These are phyloP conservation scores for Pavo muticus DNA, from an alignment of 2,113 vertebrate species.

Conservation along the genomic window DNA sequence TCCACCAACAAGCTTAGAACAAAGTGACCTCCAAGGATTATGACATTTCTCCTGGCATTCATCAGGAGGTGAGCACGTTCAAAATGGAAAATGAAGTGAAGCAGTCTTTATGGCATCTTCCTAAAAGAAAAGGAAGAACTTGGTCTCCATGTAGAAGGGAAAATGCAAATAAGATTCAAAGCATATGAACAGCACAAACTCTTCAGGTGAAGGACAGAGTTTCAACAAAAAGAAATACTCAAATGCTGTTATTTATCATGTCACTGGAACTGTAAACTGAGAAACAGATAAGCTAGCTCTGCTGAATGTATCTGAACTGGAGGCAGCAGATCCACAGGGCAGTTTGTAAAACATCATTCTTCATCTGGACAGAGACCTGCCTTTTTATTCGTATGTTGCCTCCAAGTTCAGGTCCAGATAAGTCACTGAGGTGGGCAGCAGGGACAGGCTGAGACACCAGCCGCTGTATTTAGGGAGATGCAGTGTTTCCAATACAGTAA, in stretches of 20 bases:
- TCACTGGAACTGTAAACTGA: neutral
- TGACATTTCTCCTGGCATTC: neutral
- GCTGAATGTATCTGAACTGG: neutral
- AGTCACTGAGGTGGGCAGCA: neutral
- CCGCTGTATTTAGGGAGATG: neutral
- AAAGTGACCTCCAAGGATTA: neutral
- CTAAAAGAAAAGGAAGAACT: neutral
- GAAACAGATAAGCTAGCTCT: neutral
- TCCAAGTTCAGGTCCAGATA: neutral
- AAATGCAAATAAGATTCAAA: neutral
- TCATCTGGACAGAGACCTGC: neutral
- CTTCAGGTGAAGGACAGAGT: neutral
- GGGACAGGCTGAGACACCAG: neutral
- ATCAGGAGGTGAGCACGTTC: neutral
- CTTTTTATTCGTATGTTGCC: neutral
- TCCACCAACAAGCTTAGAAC: neutral
- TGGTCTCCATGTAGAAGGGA: neutral
- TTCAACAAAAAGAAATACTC: neutral
- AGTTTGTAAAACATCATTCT: neutral
- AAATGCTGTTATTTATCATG: neutral
- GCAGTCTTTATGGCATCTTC: neutral
- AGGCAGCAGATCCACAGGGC: neutral
- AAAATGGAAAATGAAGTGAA: neutral
- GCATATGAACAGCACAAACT: neutral
- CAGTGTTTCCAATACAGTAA: neutral